Evolutionary conservation across 2,888 invertebrate species (phyloP), one percentile per base, ranked within the genome.

Genomic region (Scaptomyza caliginosa): DNA sequence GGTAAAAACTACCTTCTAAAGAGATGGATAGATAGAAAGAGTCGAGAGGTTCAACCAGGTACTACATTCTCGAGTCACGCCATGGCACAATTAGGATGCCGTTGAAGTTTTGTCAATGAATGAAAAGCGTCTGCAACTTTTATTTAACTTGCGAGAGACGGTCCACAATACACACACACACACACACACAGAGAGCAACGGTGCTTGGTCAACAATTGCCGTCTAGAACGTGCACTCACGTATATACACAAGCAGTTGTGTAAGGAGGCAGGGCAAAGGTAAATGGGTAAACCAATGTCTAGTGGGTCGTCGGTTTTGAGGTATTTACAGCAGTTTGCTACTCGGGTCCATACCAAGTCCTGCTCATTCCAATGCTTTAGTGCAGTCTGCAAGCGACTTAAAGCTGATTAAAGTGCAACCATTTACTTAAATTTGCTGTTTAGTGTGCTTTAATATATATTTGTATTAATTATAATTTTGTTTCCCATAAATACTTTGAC

Each of bases 21-120:
- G 23, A 26, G 26, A 16, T 32, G 30, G 19, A 10, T 28, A 16
- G 60, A 38, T 34, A 32, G 28, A 32, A 43, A 50, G 38, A 23
- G 34, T 30, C 21, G 32, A 28, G 28, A 26, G 63, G 45, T 17
- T 30, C 26, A 51, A 7, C 17, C 43, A 51, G 52, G 51, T 23
- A 54, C 30, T 23, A 50, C 28, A 50, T 3, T 19, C 62, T 30
- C 30, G 50, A 80, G 77, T 77, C 72, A 80, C 78, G 78, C 74
- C 77, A 83, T 70, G 66, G 63, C 74, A 79, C 78, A 78, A 78
- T 78, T 78, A 78, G 78, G 84, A 78, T 78, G 84, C 78, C 51
- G 84, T 79, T 78, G 77, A 80, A 83, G 78, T 78, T 83, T 78
- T 83, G 84, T 83, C 78, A 80, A 83, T 78, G 78, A 78, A 78